phyloP scores from a whole-genome alignment of 2,797 vertebrate species.

The Esox masquinongy region DNA sequence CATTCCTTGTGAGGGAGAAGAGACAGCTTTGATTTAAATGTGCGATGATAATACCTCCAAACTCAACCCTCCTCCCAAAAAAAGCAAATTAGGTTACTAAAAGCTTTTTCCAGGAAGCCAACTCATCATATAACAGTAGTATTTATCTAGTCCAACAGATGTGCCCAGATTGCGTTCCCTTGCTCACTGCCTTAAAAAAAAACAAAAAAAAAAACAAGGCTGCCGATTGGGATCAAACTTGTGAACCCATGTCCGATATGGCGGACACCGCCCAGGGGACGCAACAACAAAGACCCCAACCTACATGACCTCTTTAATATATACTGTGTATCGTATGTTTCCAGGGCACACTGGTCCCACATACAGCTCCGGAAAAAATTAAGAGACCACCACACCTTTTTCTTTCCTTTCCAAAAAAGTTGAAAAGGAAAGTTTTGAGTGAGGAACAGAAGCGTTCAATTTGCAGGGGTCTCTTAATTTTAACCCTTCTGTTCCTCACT shows the following conservation, averaged over 20 bases:
- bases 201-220: not conserved
- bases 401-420: no score
- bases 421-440: no score
- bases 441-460: no score
- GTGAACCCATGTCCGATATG: not conserved
- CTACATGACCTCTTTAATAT: not conserved
- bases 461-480: no score
- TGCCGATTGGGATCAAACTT: not conserved
- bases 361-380: no score
- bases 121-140: slow-evolving; percentile 5
- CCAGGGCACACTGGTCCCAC: not conserved
- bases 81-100: slow-evolving; percentile 4
- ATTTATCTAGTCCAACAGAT: slow-evolving; percentile 12
- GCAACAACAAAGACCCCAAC: not conserved
- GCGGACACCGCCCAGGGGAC: not conserved
- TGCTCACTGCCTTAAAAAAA: not conserved
- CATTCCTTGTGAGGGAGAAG: not conserved
- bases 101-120: slow-evolving; percentile 8
- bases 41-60: not conserved
- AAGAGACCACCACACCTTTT: no score
- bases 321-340: not conserved
- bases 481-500: no score
- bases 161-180: not conserved
- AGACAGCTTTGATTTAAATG: not conserved
- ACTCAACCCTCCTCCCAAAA: not conserved